phyloP scores from a whole-genome alignment of 2,797 vertebrate species.

The Falco cherrug region DNA sequence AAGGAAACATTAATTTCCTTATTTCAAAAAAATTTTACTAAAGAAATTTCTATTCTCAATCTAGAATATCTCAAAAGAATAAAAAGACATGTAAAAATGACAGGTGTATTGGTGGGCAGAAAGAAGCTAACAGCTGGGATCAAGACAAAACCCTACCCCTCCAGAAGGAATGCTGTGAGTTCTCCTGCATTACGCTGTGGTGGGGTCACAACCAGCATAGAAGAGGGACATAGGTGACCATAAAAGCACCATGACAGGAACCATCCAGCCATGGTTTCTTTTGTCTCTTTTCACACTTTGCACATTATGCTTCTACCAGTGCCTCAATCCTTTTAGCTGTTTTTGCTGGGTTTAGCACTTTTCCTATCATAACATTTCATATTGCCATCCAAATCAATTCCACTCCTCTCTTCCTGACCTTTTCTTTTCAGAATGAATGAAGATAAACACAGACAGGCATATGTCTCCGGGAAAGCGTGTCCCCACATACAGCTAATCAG shows the following conservation, averaged over 20 bases:
- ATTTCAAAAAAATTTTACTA: background rate
- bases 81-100: background rate
- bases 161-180: accelerated
- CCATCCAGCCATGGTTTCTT: background rate
- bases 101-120: background rate
- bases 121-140: background rate
- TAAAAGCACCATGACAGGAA: background rate
- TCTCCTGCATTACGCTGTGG: background rate
- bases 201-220: background rate
- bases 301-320: background rate
- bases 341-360: conserved; percentile 31
- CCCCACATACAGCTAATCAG: background rate
- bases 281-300: conserved; percentile 29
- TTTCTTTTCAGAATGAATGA: conserved; percentile 7
- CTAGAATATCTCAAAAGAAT: background rate
- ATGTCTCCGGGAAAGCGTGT: background rate
- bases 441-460: background rate
- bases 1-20: background rate
- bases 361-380: background rate
- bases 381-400: conserved; percentile 17
- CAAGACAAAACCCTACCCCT: background rate
- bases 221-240: background rate
- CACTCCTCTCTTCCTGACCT: conserved; percentile 10
- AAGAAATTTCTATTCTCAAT: background rate
- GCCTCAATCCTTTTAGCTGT: background rate